Evolutionary conservation across 2,113 vertebrate genomes (phyloP).

Genomic region (Silurus meridionalis): DNA sequence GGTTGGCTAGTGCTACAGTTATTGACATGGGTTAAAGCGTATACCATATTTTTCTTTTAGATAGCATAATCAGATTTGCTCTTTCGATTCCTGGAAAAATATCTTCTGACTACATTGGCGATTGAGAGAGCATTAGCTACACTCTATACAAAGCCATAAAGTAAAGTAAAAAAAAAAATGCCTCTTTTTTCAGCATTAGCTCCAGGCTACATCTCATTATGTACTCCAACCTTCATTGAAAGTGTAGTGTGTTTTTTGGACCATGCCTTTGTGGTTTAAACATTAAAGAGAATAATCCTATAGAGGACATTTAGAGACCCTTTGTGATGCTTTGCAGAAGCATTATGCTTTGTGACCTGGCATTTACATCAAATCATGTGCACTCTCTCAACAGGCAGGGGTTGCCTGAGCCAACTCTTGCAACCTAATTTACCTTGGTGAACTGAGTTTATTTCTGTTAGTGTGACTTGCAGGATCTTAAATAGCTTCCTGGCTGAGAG

Average conservation of each 20-base stretch:
- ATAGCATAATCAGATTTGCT: not conserved
- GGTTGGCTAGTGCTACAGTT: not conserved
- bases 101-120: not conserved
- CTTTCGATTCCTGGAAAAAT: not conserved
- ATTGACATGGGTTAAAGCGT: not conserved
- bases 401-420: not conserved
- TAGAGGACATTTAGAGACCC: constrained; percentile 39
- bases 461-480: not conserved
- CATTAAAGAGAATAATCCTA: constrained; percentile 59
- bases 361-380: constrained; percentile 27
- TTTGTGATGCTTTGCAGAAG: constrained; percentile 17
- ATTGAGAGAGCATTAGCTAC: too few relatives aligned
- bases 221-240: constrained; percentile 51
- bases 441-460: not conserved
- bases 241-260: constrained; percentile 22
- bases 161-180: too few relatives aligned
- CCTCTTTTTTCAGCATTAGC: not conserved
- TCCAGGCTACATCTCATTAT: constrained; percentile 52
- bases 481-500: not conserved
- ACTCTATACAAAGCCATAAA: not conserved
- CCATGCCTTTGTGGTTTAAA: constrained; percentile 32
- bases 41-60: not conserved
- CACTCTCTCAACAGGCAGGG: not conserved
- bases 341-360: not conserved
- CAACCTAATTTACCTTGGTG: not conserved